phyloP scores from a whole-genome alignment of 2,113 vertebrate genomes.

The Kobus ellipsiprymnus region DNA sequence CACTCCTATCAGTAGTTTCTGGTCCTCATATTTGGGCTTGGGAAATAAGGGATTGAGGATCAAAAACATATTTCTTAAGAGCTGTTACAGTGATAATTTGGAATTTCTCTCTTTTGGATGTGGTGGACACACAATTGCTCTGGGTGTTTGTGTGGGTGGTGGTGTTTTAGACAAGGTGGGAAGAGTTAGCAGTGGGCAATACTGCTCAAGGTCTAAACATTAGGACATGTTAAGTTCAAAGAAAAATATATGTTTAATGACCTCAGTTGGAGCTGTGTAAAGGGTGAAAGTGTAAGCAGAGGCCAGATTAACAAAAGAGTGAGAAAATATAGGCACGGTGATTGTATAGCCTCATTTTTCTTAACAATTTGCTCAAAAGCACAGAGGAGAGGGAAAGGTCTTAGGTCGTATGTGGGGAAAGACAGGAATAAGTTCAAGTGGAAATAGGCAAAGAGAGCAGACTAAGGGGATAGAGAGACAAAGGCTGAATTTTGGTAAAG shows the following conservation, averaged over 20 bases:
- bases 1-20: not conserved
- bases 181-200: not conserved
- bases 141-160: not conserved
- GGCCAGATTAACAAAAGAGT: not conserved
- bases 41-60: not conserved
- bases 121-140: not conserved
- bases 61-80: not conserved
- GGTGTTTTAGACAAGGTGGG: not conserved
- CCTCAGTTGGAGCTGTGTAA: not conserved
- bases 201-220: not conserved
- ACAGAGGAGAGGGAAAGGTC: not conserved
- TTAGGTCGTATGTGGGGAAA: not conserved
- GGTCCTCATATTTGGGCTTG: not conserved
- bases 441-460: not conserved
- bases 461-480: fast-evolving
- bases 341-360: not conserved
- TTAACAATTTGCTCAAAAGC: not conserved
- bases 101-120: not conserved
- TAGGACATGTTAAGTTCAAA: not conserved
- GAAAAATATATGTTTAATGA: not conserved
- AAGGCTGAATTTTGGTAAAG: not conserved
- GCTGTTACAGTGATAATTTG: not conserved
- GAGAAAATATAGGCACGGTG: not conserved
- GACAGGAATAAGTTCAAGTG: not conserved
- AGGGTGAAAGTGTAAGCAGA: not conserved